Percentiles rank a stretch among this genome's conserved stretches.
Evolutionary conservation across 2,113 vertebrate species (phyloP).

Genomic region (Numenius arquata): DNA sequence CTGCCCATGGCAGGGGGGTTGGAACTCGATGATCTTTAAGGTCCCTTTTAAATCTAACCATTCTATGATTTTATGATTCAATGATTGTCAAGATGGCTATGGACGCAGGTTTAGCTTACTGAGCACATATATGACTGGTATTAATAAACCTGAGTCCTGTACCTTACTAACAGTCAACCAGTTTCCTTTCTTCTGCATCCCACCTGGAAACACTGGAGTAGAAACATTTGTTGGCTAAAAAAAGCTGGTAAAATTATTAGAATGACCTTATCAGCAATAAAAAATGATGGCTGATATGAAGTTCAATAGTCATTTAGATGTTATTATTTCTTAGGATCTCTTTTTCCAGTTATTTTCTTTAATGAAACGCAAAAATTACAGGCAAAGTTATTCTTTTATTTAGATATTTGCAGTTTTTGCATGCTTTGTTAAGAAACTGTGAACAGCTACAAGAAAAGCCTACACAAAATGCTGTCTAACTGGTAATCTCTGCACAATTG

Average conservation of each 20-base stretch:
- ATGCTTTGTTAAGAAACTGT: background rate
- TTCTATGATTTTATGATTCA: too few species aligned
- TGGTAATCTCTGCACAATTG: background rate
- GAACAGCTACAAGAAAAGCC: background rate
- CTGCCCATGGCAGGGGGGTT: too few species aligned
- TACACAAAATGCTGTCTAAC: background rate
- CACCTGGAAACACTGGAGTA: background rate
- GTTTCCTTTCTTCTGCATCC: background rate
- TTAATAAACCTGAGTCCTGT: background rate
- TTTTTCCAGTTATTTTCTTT: background rate
- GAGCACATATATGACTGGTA: background rate
- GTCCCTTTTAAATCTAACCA: too few species aligned
- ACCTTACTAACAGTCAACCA: background rate
- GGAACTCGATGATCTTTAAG: too few species aligned
- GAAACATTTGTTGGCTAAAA: background rate
- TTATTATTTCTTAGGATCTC: background rate
- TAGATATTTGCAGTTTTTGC: background rate
- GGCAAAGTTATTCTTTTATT: background rate
- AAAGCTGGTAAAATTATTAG: background rate
- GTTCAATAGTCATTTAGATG: background rate
- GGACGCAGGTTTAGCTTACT: background rate
- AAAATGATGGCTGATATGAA: background rate
- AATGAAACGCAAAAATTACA: background rate
- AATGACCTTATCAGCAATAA: background rate
- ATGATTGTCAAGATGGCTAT: background rate